These are phyloP conservation scores for Trichonephila clavipes DNA, from an alignment of 1,140 invertebrate species.

Conservation along the genomic window DNA sequence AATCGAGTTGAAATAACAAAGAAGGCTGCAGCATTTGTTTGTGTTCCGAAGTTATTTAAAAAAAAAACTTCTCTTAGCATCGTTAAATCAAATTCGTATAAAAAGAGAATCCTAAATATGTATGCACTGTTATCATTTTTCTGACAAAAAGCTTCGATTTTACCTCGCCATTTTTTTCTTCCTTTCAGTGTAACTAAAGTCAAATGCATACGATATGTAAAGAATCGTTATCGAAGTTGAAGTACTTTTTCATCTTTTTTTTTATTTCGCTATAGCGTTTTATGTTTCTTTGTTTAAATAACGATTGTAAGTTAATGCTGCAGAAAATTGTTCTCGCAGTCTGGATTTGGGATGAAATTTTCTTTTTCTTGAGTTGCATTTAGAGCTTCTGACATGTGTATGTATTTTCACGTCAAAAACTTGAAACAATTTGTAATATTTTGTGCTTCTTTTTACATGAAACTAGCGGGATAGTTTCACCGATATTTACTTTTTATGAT, in stretches of 20 bases:
- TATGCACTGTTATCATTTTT: constrained; percentile 36
- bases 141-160: constrained; percentile 35
- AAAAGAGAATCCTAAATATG: constrained; percentile 38
- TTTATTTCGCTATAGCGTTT: background rate
- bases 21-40: background rate
- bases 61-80: background rate
- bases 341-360: background rate
- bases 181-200: constrained; percentile 33
- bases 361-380: background rate
- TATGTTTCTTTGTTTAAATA: constrained; percentile 49
- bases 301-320: constrained; percentile 61
- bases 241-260: constrained; percentile 29
- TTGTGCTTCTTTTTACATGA: background rate
- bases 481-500: too few relatives aligned
- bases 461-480: too few relatives aligned
- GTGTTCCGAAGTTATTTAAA: background rate
- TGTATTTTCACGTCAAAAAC: background rate
- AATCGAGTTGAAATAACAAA: constrained; percentile 44
- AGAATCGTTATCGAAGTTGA: constrained; percentile 59
- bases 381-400: background rate
- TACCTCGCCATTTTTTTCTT: background rate
- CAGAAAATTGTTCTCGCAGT: constrained; percentile 48
- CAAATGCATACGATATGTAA: constrained; percentile 52
- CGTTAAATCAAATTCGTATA: constrained; percentile 54
- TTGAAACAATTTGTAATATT: background rate